Percentiles rank a stretch among this genome's conserved stretches.
phyloP scores from a whole-genome alignment of 2,797 vertebrate species.

The Trachops cirrhosus region DNA sequence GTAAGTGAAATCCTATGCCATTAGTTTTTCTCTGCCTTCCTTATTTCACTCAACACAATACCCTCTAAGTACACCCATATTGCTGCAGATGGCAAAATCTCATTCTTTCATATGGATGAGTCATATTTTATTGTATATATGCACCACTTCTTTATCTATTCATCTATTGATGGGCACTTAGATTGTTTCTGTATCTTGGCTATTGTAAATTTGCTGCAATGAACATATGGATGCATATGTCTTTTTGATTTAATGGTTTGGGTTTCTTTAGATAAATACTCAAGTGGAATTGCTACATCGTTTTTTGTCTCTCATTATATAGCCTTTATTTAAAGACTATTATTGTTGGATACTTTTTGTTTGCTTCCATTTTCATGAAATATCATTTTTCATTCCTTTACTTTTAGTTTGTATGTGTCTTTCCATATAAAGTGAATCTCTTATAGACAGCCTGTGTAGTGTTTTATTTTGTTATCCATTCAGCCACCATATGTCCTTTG shows the following conservation, averaged over 20 bases:
- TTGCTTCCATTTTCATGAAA: no score
- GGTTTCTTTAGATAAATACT: not conserved
- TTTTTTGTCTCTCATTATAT: not conserved
- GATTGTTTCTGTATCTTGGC: not conserved
- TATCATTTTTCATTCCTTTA: no score
- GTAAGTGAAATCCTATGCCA: no score
- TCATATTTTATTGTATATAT: not conserved
- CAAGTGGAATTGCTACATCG: not conserved
- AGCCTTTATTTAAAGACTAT: not conserved
- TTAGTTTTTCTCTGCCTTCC: no score
- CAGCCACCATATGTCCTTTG: not conserved
- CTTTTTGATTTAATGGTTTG: no score
- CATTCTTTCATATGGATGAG: not conserved
- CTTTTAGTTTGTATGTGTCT: no score
- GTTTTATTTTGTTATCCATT: not conserved
- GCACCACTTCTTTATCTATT: not conserved
- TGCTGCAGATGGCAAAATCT: not conserved
- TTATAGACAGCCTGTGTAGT: not conserved
- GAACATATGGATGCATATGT: not conserved
- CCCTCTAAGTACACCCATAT: not conserved
- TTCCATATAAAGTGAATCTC: no score
- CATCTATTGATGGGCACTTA: not conserved
- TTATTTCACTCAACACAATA: not conserved
- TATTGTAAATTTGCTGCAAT: not conserved
- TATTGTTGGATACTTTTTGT: not conserved